Evolutionary conservation across 1,140 invertebrate genomes (phyloP).

Genomic region (Drosophila parabipectinata): DNA sequence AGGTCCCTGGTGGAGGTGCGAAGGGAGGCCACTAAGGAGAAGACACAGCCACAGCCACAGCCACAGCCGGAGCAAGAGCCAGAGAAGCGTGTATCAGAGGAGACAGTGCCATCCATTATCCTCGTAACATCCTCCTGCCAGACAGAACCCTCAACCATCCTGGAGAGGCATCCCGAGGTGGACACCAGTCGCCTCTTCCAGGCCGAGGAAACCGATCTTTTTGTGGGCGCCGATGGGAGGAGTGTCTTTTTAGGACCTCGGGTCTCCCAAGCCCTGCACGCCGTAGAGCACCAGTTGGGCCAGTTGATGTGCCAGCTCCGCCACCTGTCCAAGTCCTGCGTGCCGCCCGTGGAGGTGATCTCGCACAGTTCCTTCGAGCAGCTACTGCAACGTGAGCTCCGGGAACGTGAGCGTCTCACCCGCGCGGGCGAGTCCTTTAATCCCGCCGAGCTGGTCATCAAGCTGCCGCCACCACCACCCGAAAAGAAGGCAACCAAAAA

Average conservation of each 20-base stretch:
- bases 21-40: not conserved
- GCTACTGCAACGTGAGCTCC: slow-evolving; percentile 36
- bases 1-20: slow-evolving; percentile 39
- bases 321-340: slow-evolving; percentile 41
- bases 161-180: slow-evolving; percentile 17
- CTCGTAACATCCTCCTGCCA: slow-evolving; percentile 4
- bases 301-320: slow-evolving; percentile 35
- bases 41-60: too few relatives aligned
- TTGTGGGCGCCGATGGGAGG: slow-evolving; percentile 20
- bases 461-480: slow-evolving; percentile 8
- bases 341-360: slow-evolving; percentile 57
- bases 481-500: not conserved
- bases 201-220: slow-evolving; percentile 29
- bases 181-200: slow-evolving; percentile 24
- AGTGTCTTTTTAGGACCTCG: slow-evolving; percentile 48
- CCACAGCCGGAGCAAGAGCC: not conserved
- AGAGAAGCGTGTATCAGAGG: not conserved
- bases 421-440: slow-evolving; percentile 18
- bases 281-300: slow-evolving; percentile 38
- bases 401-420: slow-evolving; percentile 40
- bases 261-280: slow-evolving; percentile 39
- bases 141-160: slow-evolving; percentile 35
- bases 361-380: slow-evolving; percentile 24
- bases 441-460: not conserved
- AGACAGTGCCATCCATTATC: not conserved